Evolutionary conservation across 2,113 vertebrate genomes (phyloP).

Genomic region (Onychostruthus taczanowskii): DNA sequence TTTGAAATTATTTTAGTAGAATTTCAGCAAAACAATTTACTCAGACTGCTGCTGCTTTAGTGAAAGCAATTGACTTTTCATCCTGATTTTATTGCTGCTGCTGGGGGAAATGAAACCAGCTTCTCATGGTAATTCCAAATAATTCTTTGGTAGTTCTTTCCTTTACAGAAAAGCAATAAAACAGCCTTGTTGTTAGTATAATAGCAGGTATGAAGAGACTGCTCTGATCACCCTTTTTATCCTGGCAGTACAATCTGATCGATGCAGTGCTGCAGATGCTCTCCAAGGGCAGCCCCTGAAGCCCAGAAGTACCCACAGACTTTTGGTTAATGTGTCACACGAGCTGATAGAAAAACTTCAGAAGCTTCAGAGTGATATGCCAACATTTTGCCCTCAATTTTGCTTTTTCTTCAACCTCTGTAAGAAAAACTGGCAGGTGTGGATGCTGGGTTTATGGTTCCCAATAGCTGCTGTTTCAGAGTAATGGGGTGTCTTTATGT

Average conservation of each 20-base stretch:
- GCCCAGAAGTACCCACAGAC: neutral
- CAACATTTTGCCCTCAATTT: neutral
- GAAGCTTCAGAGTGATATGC: neutral
- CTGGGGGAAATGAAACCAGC: neutral
- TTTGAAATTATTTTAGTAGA: neutral
- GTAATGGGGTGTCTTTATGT: neutral
- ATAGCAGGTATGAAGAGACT: neutral
- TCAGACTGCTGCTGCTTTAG: neutral
- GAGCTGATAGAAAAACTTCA: neutral
- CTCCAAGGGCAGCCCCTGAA: neutral
- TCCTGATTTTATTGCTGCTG: neutral
- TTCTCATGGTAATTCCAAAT: neutral
- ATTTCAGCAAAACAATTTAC: neutral
- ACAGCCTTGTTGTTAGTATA: neutral
- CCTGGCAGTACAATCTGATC: neutral
- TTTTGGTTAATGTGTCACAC: neutral
- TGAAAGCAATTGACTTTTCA: neutral
- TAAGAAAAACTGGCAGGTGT: neutral
- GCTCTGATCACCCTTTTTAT: neutral
- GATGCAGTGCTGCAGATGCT: neutral
- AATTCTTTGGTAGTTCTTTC: neutral
- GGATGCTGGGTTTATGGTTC: neutral
- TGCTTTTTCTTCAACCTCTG: neutral
- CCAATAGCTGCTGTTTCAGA: neutral
- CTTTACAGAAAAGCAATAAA: neutral